Evolutionary conservation across 2,888 invertebrate species (phyloP).

Genomic region (Fabriciana adippe): DNA sequence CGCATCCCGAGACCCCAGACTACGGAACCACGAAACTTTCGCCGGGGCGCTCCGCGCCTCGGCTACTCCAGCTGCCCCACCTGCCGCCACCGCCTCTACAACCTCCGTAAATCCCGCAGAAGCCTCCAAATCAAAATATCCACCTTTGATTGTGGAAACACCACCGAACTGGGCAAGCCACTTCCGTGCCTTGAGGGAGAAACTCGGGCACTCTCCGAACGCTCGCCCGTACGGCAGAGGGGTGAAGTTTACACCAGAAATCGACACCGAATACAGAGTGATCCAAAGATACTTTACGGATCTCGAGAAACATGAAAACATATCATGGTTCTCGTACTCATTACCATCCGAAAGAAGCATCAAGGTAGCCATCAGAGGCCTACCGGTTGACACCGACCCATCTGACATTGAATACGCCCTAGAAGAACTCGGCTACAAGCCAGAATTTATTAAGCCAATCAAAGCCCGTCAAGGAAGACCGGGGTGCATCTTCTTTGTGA

Average conservation of each 20-base stretch:
- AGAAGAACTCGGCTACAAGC: background rate
- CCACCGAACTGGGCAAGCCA: background rate
- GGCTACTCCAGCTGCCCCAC: rapidly evolving
- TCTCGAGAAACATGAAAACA: background rate
- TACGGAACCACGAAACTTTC: too few relatives aligned
- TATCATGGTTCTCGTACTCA: background rate
- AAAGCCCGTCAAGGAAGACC: background rate
- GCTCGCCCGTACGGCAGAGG: too few relatives aligned
- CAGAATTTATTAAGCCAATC: background rate
- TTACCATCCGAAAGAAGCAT: background rate
- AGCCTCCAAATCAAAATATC: background rate
- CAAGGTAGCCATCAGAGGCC: background rate
- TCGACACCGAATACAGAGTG: background rate
- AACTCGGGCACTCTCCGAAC: background rate
- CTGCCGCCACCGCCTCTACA: background rate
- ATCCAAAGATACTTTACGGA: background rate
- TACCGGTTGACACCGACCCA: background rate
- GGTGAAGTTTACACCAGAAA: too few relatives aligned
- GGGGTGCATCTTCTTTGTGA: background rate
- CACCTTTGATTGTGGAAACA: background rate
- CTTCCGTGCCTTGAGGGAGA: background rate
- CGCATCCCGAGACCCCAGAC: too few relatives aligned
- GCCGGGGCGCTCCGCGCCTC: background rate
- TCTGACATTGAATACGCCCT: background rate
- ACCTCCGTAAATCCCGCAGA: too few relatives aligned